Evolutionary conservation across 2,113 vertebrate genomes (phyloP).

Genomic region (Theristicus caerulescens): DNA sequence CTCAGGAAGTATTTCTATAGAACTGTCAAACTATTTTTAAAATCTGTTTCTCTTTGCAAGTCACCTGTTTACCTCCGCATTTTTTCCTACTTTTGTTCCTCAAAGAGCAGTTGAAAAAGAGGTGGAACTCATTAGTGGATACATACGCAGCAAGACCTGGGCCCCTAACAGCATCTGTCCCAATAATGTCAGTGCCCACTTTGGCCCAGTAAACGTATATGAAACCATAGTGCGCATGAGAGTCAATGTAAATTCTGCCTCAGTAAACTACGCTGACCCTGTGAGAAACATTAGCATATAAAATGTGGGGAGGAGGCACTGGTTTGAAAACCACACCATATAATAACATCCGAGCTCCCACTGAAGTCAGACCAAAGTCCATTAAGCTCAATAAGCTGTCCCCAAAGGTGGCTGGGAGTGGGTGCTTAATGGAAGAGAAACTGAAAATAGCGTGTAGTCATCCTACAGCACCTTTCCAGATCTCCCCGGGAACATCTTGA

Average conservation of each 20-base stretch:
- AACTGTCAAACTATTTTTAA: neutral
- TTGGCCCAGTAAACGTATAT: neutral
- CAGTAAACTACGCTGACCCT: neutral
- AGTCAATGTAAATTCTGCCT: neutral
- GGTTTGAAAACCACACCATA: neutral
- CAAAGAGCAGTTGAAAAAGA: neutral
- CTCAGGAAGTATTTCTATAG: neutral
- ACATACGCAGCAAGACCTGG: neutral
- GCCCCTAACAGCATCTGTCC: neutral
- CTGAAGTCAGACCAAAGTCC: neutral
- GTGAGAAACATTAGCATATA: neutral
- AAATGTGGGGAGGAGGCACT: neutral
- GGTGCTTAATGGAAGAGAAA: neutral
- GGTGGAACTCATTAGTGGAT: neutral
- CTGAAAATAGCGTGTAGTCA: neutral
- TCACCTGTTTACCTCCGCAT: neutral
- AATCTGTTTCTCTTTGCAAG: neutral
- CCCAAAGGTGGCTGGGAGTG: neutral
- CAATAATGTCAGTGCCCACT: no score
- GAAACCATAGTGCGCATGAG: fast-evolving
- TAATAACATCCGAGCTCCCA: neutral
- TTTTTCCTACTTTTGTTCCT: neutral
- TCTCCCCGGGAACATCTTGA: neutral
- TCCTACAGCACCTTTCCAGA: neutral
- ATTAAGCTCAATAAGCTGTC: neutral